Base-by-base conservation (phyloP, 2,113 vertebrate species). In the Willisornis vidua region DNA sequence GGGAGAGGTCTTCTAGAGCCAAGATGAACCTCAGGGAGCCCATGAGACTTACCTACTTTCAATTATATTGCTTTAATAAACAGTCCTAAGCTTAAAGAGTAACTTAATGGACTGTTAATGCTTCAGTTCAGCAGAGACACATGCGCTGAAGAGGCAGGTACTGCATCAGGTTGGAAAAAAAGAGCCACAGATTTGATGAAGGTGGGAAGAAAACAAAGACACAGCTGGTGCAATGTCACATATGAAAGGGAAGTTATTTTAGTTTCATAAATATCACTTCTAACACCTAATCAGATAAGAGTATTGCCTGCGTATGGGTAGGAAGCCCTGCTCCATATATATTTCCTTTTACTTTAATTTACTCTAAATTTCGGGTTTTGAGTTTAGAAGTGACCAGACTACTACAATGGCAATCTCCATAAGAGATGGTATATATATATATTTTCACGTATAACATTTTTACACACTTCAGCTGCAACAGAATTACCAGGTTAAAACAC, bases 341-440 rank as follows among this genome's bases (percentile, higher is more conserved):
- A 33, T 12, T 51, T 76, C 24, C n/a, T 65, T 48, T 58, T 61
- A 25, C 51, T 77, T 87, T 57, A 68, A 57, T 29, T 62, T 29
- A 28, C 17, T 19, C 61, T 12, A 10, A 62, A 62, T 35, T 68
- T 14, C 31, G 3, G 33, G 58, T 35, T 72, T 78, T 17, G 41
- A 70, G 15, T 43, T 85, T 51, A 63, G 29, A 20, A 75, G 14
- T 18, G 13, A 82, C 5, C 19, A 41, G 12, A 17, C 49, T 41
- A 43, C 22, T 20, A 62, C 8, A 35, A n/a, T 2, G 5, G 22
- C 70, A 95, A 10, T 33, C 20, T 31, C 61, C 26, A 39, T 19
- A 41, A 59, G 2, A 19, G 17, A 12, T 33, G 31, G 20, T 0
- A 7, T 41, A 41, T 0, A 7, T 41, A 41, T 12, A 4, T 33